Base-by-base conservation (phyloP, 2,888 invertebrate genomes). In the Lucinisca nassula region DNA sequence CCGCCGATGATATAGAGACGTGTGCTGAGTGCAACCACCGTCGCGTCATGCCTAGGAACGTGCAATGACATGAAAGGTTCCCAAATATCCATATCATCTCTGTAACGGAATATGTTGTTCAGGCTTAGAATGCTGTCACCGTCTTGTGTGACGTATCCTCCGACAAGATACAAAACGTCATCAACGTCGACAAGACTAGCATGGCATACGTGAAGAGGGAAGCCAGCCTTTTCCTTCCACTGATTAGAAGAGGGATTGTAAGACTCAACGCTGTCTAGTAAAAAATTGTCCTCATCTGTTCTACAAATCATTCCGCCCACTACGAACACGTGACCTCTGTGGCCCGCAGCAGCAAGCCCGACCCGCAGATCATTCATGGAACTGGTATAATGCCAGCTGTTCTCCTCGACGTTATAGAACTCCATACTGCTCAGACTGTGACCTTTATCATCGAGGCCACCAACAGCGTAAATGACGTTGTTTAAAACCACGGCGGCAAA, bases 1-100 rank as follows among this genome's bases (percentile, higher is more conserved):
- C 95, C 95, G 24, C 95, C 95, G 27, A 94, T 80, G 17, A 95
- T 82, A 84, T 90, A 95, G n/a, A 90, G 84, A 74, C 78, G 82
- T 49, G 88, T 77, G 85, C 93, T 93, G 14, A 93, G 37, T 6
- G 81, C 86, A 8, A 84, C 82, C 51, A 85, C 90, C 14, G 90
- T 90, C n/a, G 91, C 89, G 70, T 91, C 92, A 70, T 94, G 93
- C 6, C 94, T 84, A 6, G 93, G 92, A 4, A 91, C 72, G 1
- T 58, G 58, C 40, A 94, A 80, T 10, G 81, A 89, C 24, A 80
- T 38, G 55, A 90, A 89, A 6, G 55, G 79, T 10, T 87, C 87
- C 94, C 92, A 94, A 1, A 75, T 79, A 79, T 95, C 95, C 0
- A 79, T 77, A 17, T 80, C 87, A 35, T 92, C 91, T 32, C 89